phyloP scores from a whole-genome alignment of 2,888 invertebrate genomes.

The Nipponacmea schrenckii region DNA sequence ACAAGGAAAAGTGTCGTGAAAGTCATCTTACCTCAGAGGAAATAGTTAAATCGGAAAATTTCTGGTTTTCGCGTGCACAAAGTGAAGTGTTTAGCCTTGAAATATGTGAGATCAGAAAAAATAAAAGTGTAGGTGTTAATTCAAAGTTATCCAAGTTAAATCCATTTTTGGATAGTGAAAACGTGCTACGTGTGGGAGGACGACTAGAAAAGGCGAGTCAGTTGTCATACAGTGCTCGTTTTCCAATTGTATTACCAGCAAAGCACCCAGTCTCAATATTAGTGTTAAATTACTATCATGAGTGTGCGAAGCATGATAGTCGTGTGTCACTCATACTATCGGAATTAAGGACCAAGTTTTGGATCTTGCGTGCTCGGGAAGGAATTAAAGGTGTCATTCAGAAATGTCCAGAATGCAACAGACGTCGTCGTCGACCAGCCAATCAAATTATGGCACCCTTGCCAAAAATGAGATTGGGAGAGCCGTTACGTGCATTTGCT shows the following conservation, averaged over 20 bases:
- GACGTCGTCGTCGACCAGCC: not conserved
- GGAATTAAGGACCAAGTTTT: constrained; percentile 20
- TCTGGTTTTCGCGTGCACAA: not conserved
- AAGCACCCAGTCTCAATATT: no score
- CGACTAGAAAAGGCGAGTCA: constrained; percentile 13
- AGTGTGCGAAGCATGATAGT: no score
- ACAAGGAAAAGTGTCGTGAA: not conserved
- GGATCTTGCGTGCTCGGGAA: constrained; percentile 24
- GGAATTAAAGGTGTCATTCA: constrained; percentile 7
- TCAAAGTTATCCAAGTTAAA: not conserved
- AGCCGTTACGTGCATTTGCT: constrained; percentile 17
- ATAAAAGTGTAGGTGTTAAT: not conserved
- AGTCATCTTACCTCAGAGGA: not conserved
- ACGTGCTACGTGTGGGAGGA: constrained; percentile 15
- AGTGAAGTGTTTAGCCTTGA: not conserved
- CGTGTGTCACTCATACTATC: no score
- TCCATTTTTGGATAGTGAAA: not conserved
- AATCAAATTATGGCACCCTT: not conserved
- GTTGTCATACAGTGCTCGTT: constrained; percentile 16
- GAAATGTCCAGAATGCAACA: not conserved
- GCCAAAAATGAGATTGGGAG: not conserved
- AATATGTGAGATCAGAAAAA: not conserved
- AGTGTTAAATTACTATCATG: no score
- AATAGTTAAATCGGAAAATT: not conserved
- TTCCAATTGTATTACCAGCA: no score